Percentiles rank a stretch among this genome's conserved stretches.
Conservation (phyloP, 2,113 vertebrate genomes). For the Boleophthalmus pectinirostris region DNA sequence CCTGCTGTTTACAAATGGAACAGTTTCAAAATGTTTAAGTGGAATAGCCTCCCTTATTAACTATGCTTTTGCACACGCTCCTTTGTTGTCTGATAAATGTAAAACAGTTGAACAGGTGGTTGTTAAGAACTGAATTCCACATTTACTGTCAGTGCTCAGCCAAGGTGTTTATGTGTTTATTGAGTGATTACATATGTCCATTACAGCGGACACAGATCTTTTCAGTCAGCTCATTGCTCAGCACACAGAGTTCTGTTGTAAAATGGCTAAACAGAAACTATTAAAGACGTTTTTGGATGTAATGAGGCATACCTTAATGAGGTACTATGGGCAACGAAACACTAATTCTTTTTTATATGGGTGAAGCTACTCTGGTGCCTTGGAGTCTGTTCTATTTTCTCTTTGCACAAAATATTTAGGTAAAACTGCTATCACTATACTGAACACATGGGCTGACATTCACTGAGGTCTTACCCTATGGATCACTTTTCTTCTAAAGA, state of each 20-base stretch:
- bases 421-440: not conserved
- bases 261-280: too few relatives aligned
- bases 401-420: not conserved
- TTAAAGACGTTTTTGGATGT: too few relatives aligned
- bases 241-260: not conserved
- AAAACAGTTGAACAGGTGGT: too few relatives aligned
- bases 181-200: not conserved
- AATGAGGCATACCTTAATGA: too few relatives aligned
- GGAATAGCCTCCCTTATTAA: too few relatives aligned
- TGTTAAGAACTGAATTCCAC: too few relatives aligned
- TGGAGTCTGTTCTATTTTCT: too few relatives aligned
- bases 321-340: too few relatives aligned
- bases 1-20: slow-evolving; percentile 5
- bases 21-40: not conserved
- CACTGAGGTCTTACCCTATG: not conserved
- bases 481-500: not conserved
- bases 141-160: not conserved
- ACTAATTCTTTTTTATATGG: too few relatives aligned
- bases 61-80: too few relatives aligned
- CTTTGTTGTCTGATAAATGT: too few relatives aligned
- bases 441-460: not conserved
- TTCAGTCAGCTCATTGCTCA: not conserved
- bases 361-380: too few relatives aligned
- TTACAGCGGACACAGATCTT: not conserved
- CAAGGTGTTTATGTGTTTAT: not conserved